A percentile compares a stretch with the other conserved stretches of the same genome.
Evolutionary conservation across 2,113 vertebrate species (phyloP).

Genomic region (Hyla sarda): DNA sequence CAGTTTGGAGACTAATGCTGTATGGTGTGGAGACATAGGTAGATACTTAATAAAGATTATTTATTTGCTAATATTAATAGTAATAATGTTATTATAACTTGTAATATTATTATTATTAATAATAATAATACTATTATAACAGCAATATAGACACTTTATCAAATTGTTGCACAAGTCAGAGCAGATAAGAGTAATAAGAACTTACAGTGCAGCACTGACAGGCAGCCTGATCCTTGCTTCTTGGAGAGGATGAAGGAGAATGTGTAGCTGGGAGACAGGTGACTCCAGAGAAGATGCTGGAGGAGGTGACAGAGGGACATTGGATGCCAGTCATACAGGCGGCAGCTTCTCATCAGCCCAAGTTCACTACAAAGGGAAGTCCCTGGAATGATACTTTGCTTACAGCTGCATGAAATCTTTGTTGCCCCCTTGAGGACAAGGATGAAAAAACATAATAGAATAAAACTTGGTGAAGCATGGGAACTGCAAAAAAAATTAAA

Average conservation of each 20-base stretch:
- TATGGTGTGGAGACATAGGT: background rate
- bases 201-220: background rate
- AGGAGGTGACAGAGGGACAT: slow-evolving; percentile 39
- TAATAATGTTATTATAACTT: background rate
- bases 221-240: background rate
- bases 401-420: background rate
- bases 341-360: slow-evolving; percentile 53
- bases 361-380: slow-evolving; percentile 50
- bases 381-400: slow-evolving; percentile 33
- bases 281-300: slow-evolving; percentile 21
- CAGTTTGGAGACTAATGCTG: background rate
- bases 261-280: slow-evolving; percentile 14
- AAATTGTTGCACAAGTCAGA: background rate
- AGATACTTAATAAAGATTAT: background rate
- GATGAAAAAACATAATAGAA: background rate
- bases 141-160: background rate
- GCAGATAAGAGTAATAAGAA: background rate
- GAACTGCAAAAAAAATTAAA: too few relatives aligned
- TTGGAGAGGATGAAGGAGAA: background rate
- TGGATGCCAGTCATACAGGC: slow-evolving; percentile 46
- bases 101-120: background rate
- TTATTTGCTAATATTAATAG: background rate
- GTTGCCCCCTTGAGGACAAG: slow-evolving; percentile 24
- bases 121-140: background rate
- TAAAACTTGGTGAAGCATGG: background rate